Percentiles rank a stretch among this genome's conserved stretches.
These are phyloP conservation scores for Drosophila parabipectinata DNA, from an alignment of 1,140 invertebrate species.

Conservation along the genomic window DNA sequence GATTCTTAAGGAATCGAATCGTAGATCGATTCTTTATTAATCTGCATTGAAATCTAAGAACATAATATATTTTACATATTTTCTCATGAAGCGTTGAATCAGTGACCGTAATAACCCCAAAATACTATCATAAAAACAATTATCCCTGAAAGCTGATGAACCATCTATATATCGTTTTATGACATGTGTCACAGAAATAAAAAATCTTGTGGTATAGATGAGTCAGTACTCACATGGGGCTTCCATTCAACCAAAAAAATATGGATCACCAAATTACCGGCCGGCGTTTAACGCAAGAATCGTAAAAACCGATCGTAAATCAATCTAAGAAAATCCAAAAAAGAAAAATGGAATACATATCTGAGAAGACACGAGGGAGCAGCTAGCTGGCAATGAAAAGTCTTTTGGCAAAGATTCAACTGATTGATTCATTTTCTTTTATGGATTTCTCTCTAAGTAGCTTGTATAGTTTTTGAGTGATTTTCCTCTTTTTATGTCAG, in stretches of 20 bases:
- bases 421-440: constrained; percentile 35
- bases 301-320: constrained; percentile 66
- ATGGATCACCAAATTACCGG: constrained; percentile 69
- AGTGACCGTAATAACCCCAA: constrained; percentile 33
- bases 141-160: constrained; percentile 48
- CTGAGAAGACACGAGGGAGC: not conserved
- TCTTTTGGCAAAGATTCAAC: constrained; percentile 48
- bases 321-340: constrained; percentile 29
- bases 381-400: constrained; percentile 45
- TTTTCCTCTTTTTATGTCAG: constrained; percentile 18
- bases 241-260: constrained; percentile 21
- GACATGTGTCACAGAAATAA: constrained; percentile 34
- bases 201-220: constrained; percentile 20
- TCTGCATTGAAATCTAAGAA: too few relatives aligned
- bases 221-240: constrained; percentile 39
- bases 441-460: constrained; percentile 22
- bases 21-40: too few relatives aligned
- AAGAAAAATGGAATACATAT: constrained; percentile 57
- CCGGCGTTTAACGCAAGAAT: constrained; percentile 60
- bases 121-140: constrained; percentile 45
- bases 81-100: not conserved
- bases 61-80: not conserved
- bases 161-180: constrained; percentile 41
- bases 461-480: not conserved
- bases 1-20: too few relatives aligned